Conservation (phyloP, 2,797 vertebrate species). For the Anableps anableps region DNA sequence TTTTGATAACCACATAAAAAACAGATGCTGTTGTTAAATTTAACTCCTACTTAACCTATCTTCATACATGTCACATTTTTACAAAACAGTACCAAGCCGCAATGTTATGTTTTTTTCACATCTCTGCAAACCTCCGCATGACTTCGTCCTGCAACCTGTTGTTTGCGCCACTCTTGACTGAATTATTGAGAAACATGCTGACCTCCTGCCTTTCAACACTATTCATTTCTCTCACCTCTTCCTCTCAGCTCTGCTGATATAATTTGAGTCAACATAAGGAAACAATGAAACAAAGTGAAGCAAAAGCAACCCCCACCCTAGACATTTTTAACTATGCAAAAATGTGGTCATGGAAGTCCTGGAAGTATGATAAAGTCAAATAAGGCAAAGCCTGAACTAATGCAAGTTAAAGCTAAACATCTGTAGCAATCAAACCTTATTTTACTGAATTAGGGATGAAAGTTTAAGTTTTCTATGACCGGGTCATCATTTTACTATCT, state of each 20-base stretch:
- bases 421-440: background rate
- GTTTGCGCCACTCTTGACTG: background rate
- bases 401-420: background rate
- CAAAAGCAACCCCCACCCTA: background rate
- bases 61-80: background rate
- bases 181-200: background rate
- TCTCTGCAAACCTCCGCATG: background rate
- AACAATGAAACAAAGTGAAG: background rate
- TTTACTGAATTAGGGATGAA: background rate
- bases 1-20: background rate
- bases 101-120: background rate
- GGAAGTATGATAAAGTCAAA: background rate
- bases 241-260: conserved; percentile 4
- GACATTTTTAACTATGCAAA: background rate
- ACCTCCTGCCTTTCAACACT: background rate
- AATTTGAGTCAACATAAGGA: background rate
- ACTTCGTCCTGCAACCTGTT: background rate
- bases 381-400: background rate
- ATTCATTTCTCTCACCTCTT: background rate
- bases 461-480: background rate
- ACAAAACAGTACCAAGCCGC: background rate
- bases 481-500: background rate
- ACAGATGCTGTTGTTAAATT: background rate
- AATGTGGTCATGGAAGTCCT: background rate
- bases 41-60: background rate